Evolutionary conservation across 1,140 invertebrate species (phyloP).

Genomic region (Odontomachus brunneus): DNA sequence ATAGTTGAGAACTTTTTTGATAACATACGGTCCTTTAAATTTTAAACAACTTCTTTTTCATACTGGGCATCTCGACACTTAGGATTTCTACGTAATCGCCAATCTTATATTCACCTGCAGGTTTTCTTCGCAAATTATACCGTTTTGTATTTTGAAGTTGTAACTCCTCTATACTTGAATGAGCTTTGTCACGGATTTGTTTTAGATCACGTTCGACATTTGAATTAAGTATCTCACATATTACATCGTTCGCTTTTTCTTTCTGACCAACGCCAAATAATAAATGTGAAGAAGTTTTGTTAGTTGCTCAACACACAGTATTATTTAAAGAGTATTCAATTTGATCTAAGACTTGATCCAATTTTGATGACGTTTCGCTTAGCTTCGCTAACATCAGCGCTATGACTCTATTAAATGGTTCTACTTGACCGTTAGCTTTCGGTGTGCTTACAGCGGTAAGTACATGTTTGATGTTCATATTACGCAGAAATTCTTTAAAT

Average conservation of each 20-base stretch:
- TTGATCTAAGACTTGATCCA: not conserved
- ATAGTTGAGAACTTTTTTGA: not conserved
- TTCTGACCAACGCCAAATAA: slow-evolving; percentile 16
- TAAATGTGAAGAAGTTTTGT: slow-evolving; percentile 7
- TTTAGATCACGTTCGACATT: not conserved
- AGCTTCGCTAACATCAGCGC: slow-evolving; percentile 27
- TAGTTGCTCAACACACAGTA: slow-evolving; percentile 3
- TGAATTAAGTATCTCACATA: not conserved
- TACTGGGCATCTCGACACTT: not conserved
- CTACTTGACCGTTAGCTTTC: slow-evolving; percentile 26
- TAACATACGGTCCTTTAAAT: not conserved
- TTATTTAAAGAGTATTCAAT: slow-evolving; percentile 47
- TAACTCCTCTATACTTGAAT: not conserved
- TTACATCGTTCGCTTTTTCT: not conserved
- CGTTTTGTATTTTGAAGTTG: not conserved
- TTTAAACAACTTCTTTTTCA: slow-evolving; percentile 11
- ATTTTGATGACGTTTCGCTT: not conserved
- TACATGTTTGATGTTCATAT: not conserved
- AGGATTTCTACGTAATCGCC: not conserved
- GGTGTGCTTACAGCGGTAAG: not conserved
- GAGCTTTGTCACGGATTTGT: not conserved
- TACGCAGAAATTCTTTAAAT: slow-evolving; percentile 11
- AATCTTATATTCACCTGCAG: not conserved
- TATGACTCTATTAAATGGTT: slow-evolving; percentile 16
- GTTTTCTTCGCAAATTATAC: not conserved